Evolutionary conservation across 2,888 invertebrate genomes (phyloP).

Genomic region (Pyrrhosoma nymphula): DNA sequence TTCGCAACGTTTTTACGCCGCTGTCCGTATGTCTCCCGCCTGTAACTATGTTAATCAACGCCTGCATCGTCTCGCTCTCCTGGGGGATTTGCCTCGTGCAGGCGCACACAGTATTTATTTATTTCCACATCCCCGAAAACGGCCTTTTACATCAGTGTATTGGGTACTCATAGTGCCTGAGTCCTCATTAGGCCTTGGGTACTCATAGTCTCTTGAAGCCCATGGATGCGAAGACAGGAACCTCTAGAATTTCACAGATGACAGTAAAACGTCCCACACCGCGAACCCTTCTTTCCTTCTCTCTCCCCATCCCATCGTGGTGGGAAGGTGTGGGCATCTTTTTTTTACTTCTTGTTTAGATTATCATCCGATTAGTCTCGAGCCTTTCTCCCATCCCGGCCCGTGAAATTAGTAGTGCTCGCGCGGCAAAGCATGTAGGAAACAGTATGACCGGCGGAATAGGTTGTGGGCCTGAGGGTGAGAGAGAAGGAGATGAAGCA

Average conservation of each 20-base stretch:
- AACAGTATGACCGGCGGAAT: neutral
- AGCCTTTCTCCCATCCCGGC: neutral
- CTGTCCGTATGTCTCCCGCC: too few relatives aligned
- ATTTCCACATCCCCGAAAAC: too few relatives aligned
- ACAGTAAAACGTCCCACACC: neutral
- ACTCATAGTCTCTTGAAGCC: neutral
- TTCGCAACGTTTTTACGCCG: too few relatives aligned
- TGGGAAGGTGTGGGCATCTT: neutral
- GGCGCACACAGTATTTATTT: too few relatives aligned
- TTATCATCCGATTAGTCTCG: slow-evolving; percentile 8
- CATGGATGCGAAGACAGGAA: neutral
- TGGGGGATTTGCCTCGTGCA: too few relatives aligned
- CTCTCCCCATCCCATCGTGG: neutral
- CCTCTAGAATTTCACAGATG: neutral
- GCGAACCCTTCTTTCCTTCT: neutral
- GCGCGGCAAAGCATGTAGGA: neutral
- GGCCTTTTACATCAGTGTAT: too few relatives aligned
- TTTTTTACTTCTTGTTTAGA: slow-evolving; percentile 31
- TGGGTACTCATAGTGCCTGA: too few relatives aligned
- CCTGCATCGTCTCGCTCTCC: too few relatives aligned
- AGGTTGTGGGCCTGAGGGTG: neutral
- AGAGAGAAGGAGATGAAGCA: neutral
- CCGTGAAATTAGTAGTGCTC: neutral
- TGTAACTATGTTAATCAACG: too few relatives aligned
- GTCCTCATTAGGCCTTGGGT: too few relatives aligned